A percentile compares a stretch with the other conserved stretches of the same genome.
phyloP scores from a whole-genome alignment of 1,140 invertebrate species.

The Ooceraea biroi region DNA sequence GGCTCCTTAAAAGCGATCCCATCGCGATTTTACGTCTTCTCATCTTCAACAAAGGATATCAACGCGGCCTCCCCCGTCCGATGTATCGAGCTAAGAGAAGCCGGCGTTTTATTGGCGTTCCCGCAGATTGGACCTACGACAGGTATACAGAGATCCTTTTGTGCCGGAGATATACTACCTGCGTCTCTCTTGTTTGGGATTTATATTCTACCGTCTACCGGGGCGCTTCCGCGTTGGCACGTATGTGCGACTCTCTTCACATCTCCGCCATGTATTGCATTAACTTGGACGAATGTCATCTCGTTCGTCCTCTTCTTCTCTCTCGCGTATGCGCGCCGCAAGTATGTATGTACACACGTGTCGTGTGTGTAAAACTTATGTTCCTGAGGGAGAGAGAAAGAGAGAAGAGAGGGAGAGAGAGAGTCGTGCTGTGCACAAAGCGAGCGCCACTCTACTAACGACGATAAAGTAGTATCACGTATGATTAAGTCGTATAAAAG shows the following conservation, averaged over 20 bases:
- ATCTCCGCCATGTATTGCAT: slow-evolving; percentile 52
- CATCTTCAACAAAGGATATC: slow-evolving; percentile 67
- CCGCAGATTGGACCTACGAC: slow-evolving; percentile 65
- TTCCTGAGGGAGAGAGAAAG: neutral
- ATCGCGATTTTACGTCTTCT: slow-evolving; percentile 71
- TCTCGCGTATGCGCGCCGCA: neutral
- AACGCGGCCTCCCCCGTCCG: slow-evolving; percentile 10
- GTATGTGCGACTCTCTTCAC: slow-evolving; percentile 56
- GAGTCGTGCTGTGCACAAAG: slow-evolving; percentile 46
- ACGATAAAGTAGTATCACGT: slow-evolving; percentile 53
- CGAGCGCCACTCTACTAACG: slow-evolving; percentile 56
- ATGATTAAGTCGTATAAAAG: slow-evolving; percentile 56
- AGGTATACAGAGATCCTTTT: slow-evolving; percentile 69
- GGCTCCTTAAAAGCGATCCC: slow-evolving; percentile 63
- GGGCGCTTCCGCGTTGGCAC: slow-evolving; percentile 41
- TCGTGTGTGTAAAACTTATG: slow-evolving; percentile 47
- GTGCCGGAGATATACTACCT: slow-evolving; percentile 36
- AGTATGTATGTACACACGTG: neutral
- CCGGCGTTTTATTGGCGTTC: slow-evolving; percentile 68
- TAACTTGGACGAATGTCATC: slow-evolving; percentile 59
- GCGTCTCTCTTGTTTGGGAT: slow-evolving; percentile 46
- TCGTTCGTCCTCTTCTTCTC: neutral
- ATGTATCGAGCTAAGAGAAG: slow-evolving; percentile 60
- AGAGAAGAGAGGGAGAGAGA: too few relatives aligned
- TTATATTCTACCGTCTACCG: slow-evolving; percentile 51